Evolutionary conservation across 2,888 invertebrate species (phyloP), one percentile per base, ranked within the genome.

Genomic region (Choreutis nemorana): DNA sequence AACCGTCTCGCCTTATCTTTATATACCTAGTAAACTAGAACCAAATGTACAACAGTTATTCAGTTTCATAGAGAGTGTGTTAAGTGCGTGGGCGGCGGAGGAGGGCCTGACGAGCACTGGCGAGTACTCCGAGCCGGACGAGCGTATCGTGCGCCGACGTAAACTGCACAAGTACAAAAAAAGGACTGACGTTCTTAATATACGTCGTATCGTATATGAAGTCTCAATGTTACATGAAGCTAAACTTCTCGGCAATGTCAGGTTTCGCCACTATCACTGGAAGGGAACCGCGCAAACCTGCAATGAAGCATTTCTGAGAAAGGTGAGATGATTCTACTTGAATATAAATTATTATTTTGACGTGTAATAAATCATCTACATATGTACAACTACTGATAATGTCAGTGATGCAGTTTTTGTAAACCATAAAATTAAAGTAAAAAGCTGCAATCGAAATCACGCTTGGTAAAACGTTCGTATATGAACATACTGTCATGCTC

Each of bases 261-360:
- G 87, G 40, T 88, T 84, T 61, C 82, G 87, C 26, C 92, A 93
- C 62, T 85, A 89, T 48, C 92, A 93, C 67, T 91, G 90, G 87
- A 89, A 91, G 51, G 87, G 90, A 38, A 88, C 91, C 23, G 89
- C 91, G 32, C 90, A 90, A 63, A 88, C 89, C 49, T 94, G 94
- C 80, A 94, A 94, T 61, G 91, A 92, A 66, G 81, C 87, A 50
- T 94, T 94, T 77, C 83, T 94, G 36, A 84, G 88, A 71, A 93
- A 92, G 90, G 93, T 94, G 78, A 78, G 75, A 12, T n/a, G n/a
- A n/a, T n/a, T n/a, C n/a, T n/a, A n/a, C n/a, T n/a, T n/a, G n/a
- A n/a, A n/a, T n/a, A n/a, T n/a, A n/a, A n/a, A n/a, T n/a, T n/a
- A n/a, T n/a, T n/a, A n/a, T n/a, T n/a, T n/a, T n/a, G n/a, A n/a